Evolutionary conservation across 2,888 invertebrate genomes (phyloP), one percentile per base, ranked within the genome.

Genomic region (Acleris emargana): DNA sequence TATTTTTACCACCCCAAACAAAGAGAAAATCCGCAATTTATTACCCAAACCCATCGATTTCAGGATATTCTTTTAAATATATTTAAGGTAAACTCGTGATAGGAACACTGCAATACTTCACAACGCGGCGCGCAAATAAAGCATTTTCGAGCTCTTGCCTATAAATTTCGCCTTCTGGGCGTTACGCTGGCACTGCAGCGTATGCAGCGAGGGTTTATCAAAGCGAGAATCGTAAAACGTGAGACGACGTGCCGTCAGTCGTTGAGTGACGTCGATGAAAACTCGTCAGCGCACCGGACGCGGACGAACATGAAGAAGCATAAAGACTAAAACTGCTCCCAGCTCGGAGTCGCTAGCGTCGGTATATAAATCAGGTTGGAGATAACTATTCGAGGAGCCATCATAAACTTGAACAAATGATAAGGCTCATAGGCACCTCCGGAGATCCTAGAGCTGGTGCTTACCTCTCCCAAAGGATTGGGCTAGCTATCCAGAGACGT

Each of bases 261-360:
- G 62, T 60, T 59, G 59, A 51, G 60, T 25, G 57, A 25, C 57
- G 55, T 60, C 50, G 64, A 64, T 50, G 64, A 59, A 25, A 58
- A 54, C 43, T 43, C 59, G 64, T 60, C 60, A 59, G 54, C 42
- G 54, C 50, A 16, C 45, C 45, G 45, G 45, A 45, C 45, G 16
- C 17, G 54, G 60, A 59, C 49, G 49, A 1, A 13, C 57, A n/a
- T 45, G 17, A 28, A 59, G 45, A 28, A 16, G 16, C 84, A 82
- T 85, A 86, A 86, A 87, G 80, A 74, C 20, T 20, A 42, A 45
- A 55, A 55, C 43, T 6, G 45, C 45, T 57, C 45, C 43, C 11
- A 57, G 25, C 25, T 45, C 45, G 5, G 11, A 9, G 49, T 49
- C 18, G 45, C 17, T 42, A 7, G 57, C 43, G 25, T 43, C 25